phyloP scores from a whole-genome alignment of 2,797 vertebrate species.

The Gila robusta region DNA sequence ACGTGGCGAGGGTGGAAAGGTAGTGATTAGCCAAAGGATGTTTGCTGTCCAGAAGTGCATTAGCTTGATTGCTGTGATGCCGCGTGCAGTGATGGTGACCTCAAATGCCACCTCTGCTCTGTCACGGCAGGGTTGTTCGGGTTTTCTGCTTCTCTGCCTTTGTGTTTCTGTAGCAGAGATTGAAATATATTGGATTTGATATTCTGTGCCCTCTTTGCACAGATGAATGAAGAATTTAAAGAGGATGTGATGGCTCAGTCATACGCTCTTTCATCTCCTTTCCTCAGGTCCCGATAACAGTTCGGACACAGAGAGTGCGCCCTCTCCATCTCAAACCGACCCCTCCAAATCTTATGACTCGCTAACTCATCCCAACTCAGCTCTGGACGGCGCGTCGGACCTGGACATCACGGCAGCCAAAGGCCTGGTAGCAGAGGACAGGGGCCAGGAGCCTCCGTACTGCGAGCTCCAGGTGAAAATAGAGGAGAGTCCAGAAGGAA shows the following conservation, averaged over 20 bases:
- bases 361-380: conserved; percentile 52
- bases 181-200: conserved; percentile 18
- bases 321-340: conserved; percentile 94
- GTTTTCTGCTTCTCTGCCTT: conserved; percentile 9
- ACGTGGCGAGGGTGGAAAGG: conserved; percentile 1
- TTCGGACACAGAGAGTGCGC: conserved; percentile 98
- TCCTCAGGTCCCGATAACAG: conserved; percentile 93
- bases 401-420: conserved; percentile 76
- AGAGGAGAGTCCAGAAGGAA: conserved; percentile 83
- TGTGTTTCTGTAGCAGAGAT: conserved; percentile 37
- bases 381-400: conserved; percentile 71
- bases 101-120: conserved; percentile 17
- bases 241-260: conserved; percentile 12
- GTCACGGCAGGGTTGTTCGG: conserved; percentile 31
- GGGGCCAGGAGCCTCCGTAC: conserved; percentile 79
- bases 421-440: conserved; percentile 71
- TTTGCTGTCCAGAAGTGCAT: conserved; percentile 29
- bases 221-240: conserved; percentile 16
- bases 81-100: conserved; percentile 1
- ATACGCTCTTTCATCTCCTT: not conserved
- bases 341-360: conserved; percentile 79
- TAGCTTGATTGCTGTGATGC: conserved; percentile 30
- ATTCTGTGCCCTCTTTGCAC: not conserved
- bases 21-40: conserved; percentile 37
- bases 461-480: conserved; percentile 84